Conservation (phyloP, 2,888 invertebrate genomes). For the Heliconius sara region DNA sequence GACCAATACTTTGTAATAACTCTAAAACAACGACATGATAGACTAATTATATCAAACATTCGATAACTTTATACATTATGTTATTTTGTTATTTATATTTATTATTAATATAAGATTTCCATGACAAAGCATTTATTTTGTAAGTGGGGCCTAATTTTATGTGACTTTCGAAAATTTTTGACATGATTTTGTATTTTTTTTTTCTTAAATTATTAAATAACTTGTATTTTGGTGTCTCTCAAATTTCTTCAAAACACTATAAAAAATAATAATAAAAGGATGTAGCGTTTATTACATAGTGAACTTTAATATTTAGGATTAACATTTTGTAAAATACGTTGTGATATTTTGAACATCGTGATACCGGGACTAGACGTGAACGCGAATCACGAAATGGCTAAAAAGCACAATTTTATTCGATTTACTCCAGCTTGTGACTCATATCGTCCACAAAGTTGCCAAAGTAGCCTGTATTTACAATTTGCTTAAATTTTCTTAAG, state of each 20-base stretch:
- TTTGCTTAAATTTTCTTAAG: conserved; percentile 31
- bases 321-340: conserved; percentile 25
- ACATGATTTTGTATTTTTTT: conserved; percentile 41
- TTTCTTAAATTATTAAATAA: conserved; percentile 44
- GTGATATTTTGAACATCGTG: conserved; percentile 25
- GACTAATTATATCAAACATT: conserved; percentile 60
- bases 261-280: conserved; percentile 40
- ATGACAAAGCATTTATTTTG: conserved; percentile 79
- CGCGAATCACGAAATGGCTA: conserved; percentile 41
- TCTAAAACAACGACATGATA: conserved; percentile 78
- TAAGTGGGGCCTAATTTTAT: conserved; percentile 80
- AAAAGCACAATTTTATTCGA: conserved; percentile 63
- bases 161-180: conserved; percentile 50
- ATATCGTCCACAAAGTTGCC: conserved; percentile 81
- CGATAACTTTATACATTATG: conserved; percentile 44
- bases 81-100: conserved; percentile 63
- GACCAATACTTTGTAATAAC: conserved; percentile 57
- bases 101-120: conserved; percentile 67
- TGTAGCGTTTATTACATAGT: conserved; percentile 20
- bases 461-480: conserved; percentile 75
- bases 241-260: conserved; percentile 45
- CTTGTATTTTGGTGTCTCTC: conserved; percentile 24
- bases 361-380: conserved; percentile 8
- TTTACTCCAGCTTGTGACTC: conserved; percentile 61
- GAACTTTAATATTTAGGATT: conserved; percentile 20